These are phyloP conservation scores for Potamarius usumacintae DNA, from an alignment of 2,113 vertebrate genomes.

Conservation along the genomic window DNA sequence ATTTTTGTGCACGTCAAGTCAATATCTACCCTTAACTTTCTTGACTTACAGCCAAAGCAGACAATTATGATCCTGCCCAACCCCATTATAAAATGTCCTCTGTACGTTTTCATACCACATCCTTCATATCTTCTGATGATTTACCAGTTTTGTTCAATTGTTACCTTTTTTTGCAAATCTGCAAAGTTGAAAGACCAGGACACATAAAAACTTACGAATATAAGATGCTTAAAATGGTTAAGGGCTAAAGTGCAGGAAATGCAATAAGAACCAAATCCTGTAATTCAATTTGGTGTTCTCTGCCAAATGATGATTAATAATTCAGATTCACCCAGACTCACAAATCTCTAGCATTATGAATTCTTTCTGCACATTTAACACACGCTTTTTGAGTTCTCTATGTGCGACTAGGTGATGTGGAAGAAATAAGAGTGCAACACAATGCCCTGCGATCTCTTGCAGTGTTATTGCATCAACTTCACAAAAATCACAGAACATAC, in stretches of 20 bases:
- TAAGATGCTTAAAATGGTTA: neutral
- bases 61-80: neutral
- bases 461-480: constrained; percentile 35
- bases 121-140: neutral
- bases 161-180: neutral
- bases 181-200: neutral
- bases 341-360: constrained; percentile 16
- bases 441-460: constrained; percentile 5
- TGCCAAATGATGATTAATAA: constrained; percentile 22
- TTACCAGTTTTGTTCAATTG: neutral
- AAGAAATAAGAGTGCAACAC: constrained; percentile 35
- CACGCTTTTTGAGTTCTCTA: constrained; percentile 15
- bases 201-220: neutral
- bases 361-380: constrained; percentile 20
- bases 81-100: neutral
- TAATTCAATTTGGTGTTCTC: constrained; percentile 17
- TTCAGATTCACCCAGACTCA: constrained; percentile 5
- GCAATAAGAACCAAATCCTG: neutral
- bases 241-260: constrained; percentile 3
- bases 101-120: neutral
- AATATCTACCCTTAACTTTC: neutral
- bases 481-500: neutral
- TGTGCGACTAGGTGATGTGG: constrained; percentile 8
- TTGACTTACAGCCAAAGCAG: neutral
- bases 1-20: neutral